These are phyloP conservation scores for Callionymus lyra DNA, from an alignment of 2,113 vertebrate genomes.

Conservation along the genomic window DNA sequence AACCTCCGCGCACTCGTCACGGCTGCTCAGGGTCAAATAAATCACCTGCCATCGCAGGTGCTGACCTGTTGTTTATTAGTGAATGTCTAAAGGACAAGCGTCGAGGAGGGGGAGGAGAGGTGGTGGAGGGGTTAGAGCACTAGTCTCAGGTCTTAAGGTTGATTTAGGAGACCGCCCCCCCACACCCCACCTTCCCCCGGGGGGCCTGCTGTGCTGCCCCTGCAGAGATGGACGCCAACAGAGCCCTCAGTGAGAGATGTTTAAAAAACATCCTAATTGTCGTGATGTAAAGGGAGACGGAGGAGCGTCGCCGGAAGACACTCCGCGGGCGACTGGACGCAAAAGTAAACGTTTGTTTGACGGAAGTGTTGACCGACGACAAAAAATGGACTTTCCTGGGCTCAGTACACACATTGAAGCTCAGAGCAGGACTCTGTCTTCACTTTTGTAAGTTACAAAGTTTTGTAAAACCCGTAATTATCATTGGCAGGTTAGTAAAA, in stretches of 20 bases:
- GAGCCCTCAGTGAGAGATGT: constrained; percentile 47
- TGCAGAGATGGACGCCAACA: constrained; percentile 49
- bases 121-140: constrained; percentile 50
- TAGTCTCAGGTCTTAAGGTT: constrained; percentile 51
- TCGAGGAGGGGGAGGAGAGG: constrained; percentile 36
- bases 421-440: too few species aligned
- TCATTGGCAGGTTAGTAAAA: too few species aligned
- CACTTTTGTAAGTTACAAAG: too few species aligned
- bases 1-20: constrained; percentile 33
- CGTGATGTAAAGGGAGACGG: constrained; percentile 34
- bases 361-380: too few species aligned
- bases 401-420: too few species aligned
- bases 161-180: constrained; percentile 60
- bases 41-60: constrained; percentile 67
- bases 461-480: too few species aligned
- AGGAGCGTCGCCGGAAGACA: constrained; percentile 19
- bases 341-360: too few species aligned
- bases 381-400: too few species aligned
- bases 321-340: constrained; percentile 2
- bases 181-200: too few species aligned
- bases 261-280: constrained; percentile 28
- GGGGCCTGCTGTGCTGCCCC: constrained; percentile 47
- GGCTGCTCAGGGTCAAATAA: constrained; percentile 54
- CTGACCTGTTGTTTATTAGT: constrained; percentile 69
- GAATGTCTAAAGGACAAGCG: constrained; percentile 52